Percentiles rank a stretch among this genome's conserved stretches.
These are phyloP conservation scores for Cylindroiulus punctatus DNA, from an alignment of 2,888 invertebrate species.

Conservation along the genomic window DNA sequence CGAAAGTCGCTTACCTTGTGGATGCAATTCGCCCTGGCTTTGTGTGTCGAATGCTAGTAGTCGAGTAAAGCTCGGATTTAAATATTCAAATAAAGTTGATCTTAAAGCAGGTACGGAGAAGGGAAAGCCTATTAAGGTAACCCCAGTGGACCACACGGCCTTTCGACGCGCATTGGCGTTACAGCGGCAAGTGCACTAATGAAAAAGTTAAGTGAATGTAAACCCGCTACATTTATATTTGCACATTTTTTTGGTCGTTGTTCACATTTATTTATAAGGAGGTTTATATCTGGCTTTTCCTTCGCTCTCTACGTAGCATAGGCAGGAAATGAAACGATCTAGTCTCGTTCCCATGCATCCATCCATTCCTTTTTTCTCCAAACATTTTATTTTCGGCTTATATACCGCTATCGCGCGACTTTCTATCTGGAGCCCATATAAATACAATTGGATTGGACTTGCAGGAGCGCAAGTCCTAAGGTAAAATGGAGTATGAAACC, in stretches of 20 bases:
- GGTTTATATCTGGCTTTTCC: not conserved
- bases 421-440: not conserved
- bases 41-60: not conserved
- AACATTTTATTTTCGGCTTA: slow-evolving; percentile 3
- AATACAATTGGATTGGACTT: slow-evolving; percentile 18
- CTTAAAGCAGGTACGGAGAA: not conserved
- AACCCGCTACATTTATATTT: slow-evolving; percentile 11
- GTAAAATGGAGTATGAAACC: not conserved
- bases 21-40: not conserved
- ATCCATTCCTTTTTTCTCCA: not conserved
- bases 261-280: not conserved
- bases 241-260: not conserved
- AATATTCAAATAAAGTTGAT: slow-evolving; percentile 3
- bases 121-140: slow-evolving; percentile 1
- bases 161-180: not conserved
- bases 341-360: slow-evolving; percentile 5
- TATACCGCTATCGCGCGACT: not conserved
- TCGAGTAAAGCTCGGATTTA: not conserved
- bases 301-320: not conserved
- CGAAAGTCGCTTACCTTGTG: not conserved
- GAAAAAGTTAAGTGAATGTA: slow-evolving; percentile 18
- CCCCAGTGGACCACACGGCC: not conserved
- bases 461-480: slow-evolving; percentile 3
- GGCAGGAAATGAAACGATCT: slow-evolving; percentile 11
- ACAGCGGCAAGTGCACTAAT: not conserved